Base-by-base conservation (phyloP, 2,888 invertebrate species). In the Sericinus montela region DNA sequence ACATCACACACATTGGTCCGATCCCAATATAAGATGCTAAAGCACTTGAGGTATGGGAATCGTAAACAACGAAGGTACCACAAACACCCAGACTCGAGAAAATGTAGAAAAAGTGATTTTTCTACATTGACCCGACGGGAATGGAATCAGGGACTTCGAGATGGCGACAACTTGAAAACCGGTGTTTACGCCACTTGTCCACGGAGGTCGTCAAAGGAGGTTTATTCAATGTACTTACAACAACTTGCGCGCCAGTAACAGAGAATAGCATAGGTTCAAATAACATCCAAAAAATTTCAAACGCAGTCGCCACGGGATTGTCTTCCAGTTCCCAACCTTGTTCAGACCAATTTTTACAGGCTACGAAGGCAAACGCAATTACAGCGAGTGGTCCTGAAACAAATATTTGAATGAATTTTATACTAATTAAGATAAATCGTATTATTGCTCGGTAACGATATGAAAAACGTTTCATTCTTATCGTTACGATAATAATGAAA, bases 261-360 rank as follows among this genome's bases (percentile, higher is more conserved):
- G 95, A 94, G 76, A 99, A 99, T 11, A 99, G 90, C 69, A 98
- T 94, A 0, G 98, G 98, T 77, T 98, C 97, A 75, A 97, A 97
- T 56, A 98, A 92, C 94, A 96, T 95, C 98, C 98, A 98, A 77
- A 98, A 93, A 52, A 96, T 94, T 77, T 95, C 96, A 65, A 97
- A 96, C 10, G 96, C 94, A 0, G 95, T 95, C 0, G 94, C 93
- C 0, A 97, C 95, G 0, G 96, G 95, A 79, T 97, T 96, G 58
- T 95, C 95, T 48, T 96, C 96, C 16, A 95, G 90, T 44, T 95
- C 94, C 96, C 96, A 96, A 36, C 95, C 96, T 61, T 94, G 93
- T 52, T 92, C 91, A 38, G 93, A 91, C 97, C 97, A 97, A 67
- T 93, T 93, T 61, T 93, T 92, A 61, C 94, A 92, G 16, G 95